Base-by-base conservation (phyloP, 37 sponge, comb jelly and placozoan genomes). In the Ianthella basta region DNA sequence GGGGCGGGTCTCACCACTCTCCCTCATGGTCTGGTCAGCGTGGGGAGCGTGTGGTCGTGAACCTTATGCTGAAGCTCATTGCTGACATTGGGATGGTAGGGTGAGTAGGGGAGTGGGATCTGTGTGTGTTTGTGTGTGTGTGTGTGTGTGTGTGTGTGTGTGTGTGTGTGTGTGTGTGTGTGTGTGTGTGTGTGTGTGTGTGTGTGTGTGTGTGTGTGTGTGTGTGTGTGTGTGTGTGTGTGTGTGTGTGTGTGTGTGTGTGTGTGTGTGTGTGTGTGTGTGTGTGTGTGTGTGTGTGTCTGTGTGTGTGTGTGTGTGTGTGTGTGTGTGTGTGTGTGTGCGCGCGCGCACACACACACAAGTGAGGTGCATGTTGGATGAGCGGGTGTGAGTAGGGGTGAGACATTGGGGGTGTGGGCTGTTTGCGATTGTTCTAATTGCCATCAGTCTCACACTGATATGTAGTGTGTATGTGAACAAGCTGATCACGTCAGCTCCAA, bases 1-100 rank as follows among this genome's bases (percentile, higher is more conserved):
- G 24, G 23, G 92, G 90, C 19, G 96, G 96, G 0, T 59, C 89
- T 0, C 37, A 57, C 21, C 68, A 59, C 20, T 74, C 87, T 12
- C 21, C 33, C 21, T 85, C 84, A 60, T 89, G 75, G 63, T 34
- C 59, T 18, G 94, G 94, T 24, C 10, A 16, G 23, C 21, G 40
- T 14, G 97, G 97, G 0, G 59, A 93, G 23, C 66, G 82, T 56
- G 25, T 69, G 24, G 66, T 63, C 15, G 36, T 94, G 20, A 55
- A 14, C 5, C 75, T 96, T 29, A 90, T 84, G 33, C 73, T 96
- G 77, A 96, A 96, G 67, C 67, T 84, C 38, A 91, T 96, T 14
- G 97, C 97, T 33, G 97, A 94, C 79, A 67, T 94, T 57, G 97
- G 97, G n/a, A 80, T 96, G 56, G 91, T 96, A 15, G 97, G 97